Conservation (phyloP, 2,888 invertebrate species). For the Platycheirus rosarum region DNA sequence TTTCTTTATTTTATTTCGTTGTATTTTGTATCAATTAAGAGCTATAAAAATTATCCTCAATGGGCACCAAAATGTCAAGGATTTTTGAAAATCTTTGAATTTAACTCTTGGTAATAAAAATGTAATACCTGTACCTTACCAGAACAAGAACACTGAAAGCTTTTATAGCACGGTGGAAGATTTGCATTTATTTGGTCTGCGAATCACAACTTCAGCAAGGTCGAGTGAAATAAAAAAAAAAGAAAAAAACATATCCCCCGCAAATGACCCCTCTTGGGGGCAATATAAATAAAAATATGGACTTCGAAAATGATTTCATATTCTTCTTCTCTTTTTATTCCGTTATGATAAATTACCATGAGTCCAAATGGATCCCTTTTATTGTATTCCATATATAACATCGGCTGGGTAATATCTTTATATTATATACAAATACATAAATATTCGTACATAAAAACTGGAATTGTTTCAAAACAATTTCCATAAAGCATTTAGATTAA, state of each 20-base stretch:
- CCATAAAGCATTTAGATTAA: constrained; percentile 67
- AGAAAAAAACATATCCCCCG: constrained; percentile 34
- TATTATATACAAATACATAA: constrained; percentile 11
- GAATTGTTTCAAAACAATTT: constrained; percentile 68
- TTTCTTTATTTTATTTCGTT: too few relatives aligned
- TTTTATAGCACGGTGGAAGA: too few relatives aligned
- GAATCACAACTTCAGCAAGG: constrained; percentile 27
- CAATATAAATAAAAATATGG: constrained; percentile 50
- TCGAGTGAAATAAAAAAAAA: constrained; percentile 25
- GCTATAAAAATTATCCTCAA: too few relatives aligned
- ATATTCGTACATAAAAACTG: constrained; percentile 23
- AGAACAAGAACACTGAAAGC: too few relatives aligned
- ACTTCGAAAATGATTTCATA: constrained; percentile 43
- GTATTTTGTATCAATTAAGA: too few relatives aligned
- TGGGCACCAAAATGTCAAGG: too few relatives aligned
- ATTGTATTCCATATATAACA: too few relatives aligned
- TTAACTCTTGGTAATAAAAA: too few relatives aligned
- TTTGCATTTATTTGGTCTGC: constrained; percentile 8
- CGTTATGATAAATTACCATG: constrained; percentile 54
- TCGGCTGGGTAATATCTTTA: too few relatives aligned
- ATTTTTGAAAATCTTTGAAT: too few relatives aligned
- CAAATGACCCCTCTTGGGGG: constrained; percentile 58
- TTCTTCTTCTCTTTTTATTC: constrained; percentile 1
- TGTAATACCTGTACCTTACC: too few relatives aligned
- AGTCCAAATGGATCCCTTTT: too few relatives aligned